Percentiles rank a stretch among this genome's conserved stretches.
These are phyloP conservation scores for Penaeus vannamei DNA, from an alignment of 1,140 invertebrate genomes.

Conservation along the genomic window DNA sequence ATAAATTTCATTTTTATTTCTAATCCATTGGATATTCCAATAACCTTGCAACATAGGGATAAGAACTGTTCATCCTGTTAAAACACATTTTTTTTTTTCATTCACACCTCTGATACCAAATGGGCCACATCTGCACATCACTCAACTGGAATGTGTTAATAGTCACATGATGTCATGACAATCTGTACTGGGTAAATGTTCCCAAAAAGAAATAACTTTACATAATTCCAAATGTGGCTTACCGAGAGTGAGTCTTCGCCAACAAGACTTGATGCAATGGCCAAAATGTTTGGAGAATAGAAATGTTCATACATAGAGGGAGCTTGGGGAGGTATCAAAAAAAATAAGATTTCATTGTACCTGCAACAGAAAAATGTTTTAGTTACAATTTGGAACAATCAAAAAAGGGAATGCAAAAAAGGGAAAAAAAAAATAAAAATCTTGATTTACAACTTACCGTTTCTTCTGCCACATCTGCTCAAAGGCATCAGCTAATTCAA, in stretches of 20 bases:
- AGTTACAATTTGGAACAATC: constrained; percentile 8
- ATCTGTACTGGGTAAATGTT: not conserved
- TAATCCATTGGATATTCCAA: no score
- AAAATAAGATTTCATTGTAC: constrained; percentile 98
- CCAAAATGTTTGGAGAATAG: constrained; percentile 98
- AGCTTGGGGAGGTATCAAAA: constrained; percentile 99
- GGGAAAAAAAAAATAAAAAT: not conserved
- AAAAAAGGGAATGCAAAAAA: not conserved
- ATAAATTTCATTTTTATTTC: no score
- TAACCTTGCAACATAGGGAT: no score
- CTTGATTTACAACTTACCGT: constrained; percentile 75
- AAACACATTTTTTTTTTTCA: no score
- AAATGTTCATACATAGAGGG: constrained; percentile 99
- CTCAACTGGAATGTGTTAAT: no score
- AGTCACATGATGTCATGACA: not conserved
- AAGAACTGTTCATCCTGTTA: no score
- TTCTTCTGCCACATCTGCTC: constrained; percentile 99
- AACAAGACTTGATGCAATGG: constrained; percentile 96
- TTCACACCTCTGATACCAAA: no score
- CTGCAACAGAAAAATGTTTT: constrained; percentile 74
- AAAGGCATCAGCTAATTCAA: constrained; percentile 97
- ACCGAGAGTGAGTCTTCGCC: constrained; percentile 98
- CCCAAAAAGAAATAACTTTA: not conserved
- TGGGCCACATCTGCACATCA: no score
- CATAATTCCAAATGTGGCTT: constrained; percentile 71